A percentile compares a stretch with the other conserved stretches of the same genome.
These are phyloP conservation scores for Passer montanus DNA, from an alignment of 2,113 vertebrate genomes.

Conservation along the genomic window DNA sequence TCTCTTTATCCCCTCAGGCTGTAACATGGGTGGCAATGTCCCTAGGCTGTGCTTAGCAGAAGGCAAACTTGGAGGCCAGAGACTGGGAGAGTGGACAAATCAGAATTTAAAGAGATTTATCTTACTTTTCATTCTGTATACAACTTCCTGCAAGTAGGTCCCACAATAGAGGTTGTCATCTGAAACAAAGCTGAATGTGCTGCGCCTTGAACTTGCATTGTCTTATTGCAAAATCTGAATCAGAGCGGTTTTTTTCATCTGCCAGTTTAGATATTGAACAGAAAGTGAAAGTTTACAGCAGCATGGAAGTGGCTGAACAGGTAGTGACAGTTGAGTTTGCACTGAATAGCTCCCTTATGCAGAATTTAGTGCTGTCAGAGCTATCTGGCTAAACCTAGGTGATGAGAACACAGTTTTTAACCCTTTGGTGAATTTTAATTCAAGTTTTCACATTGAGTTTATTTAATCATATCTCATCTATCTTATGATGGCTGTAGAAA, in stretches of 20 bases:
- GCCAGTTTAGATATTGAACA: constrained; percentile 25
- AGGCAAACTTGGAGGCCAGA: not conserved
- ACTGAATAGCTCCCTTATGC: constrained; percentile 37
- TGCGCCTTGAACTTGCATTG: constrained; percentile 27
- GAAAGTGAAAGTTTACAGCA: constrained; percentile 27
- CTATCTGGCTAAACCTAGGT: not conserved
- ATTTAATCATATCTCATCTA: not conserved
- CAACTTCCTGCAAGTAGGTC: not conserved
- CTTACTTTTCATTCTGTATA: not conserved
- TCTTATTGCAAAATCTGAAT: constrained; percentile 41
- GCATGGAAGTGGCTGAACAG: constrained; percentile 1
- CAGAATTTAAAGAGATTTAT: not conserved
- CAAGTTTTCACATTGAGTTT: constrained; percentile 7
- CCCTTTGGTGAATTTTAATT: constrained; percentile 10
- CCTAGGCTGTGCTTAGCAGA: not conserved
- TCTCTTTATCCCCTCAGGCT: not conserved
- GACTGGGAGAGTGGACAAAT: not conserved
- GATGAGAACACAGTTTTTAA: constrained; percentile 46
- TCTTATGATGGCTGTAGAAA: not conserved
- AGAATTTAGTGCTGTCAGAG: constrained; percentile 51
- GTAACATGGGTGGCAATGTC: not conserved
- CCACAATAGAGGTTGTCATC: not conserved
- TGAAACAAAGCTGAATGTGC: constrained; percentile 1
- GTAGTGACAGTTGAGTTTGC: constrained; percentile 46
- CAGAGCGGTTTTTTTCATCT: constrained; percentile 1